Conservation (phyloP, 1,140 invertebrate species). For the Chionoecetes opilio region DNA sequence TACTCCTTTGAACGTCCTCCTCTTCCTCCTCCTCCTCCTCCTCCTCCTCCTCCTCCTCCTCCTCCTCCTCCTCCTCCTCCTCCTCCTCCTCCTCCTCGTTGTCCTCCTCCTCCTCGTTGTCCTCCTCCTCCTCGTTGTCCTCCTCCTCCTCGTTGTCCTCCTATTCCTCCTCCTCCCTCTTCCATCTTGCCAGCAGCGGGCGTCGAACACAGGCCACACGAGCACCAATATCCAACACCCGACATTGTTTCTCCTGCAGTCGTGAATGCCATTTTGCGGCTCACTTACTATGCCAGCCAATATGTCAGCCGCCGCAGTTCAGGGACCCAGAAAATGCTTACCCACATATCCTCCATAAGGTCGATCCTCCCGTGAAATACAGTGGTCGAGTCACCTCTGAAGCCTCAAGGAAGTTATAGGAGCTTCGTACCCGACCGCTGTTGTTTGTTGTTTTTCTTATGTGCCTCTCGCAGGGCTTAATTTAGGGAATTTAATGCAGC, state of each 20-base stretch:
- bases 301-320: conserved; percentile 40
- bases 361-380: neutral
- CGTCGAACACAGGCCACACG: neutral
- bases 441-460: neutral
- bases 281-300: conserved; percentile 35
- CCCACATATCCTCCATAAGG: neutral
- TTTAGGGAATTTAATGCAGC: neutral
- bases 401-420: neutral
- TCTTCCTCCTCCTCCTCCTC: neutral
- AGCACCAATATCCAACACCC: conserved; percentile 22
- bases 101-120: too few relatives aligned
- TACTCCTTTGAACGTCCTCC: too few relatives aligned
- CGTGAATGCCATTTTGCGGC: conserved; percentile 53
- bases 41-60: neutral
- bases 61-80: neutral
- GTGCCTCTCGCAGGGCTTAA: neutral
- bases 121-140: neutral
- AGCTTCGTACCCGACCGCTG: neutral
- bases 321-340: neutral
- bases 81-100: neutral
- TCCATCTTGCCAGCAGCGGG: neutral
- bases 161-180: neutral
- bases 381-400: neutral
- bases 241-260: conserved; percentile 38
- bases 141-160: neutral